Conservation (phyloP, 2,113 vertebrate genomes). For the Poeciliopsis prolifica region DNA sequence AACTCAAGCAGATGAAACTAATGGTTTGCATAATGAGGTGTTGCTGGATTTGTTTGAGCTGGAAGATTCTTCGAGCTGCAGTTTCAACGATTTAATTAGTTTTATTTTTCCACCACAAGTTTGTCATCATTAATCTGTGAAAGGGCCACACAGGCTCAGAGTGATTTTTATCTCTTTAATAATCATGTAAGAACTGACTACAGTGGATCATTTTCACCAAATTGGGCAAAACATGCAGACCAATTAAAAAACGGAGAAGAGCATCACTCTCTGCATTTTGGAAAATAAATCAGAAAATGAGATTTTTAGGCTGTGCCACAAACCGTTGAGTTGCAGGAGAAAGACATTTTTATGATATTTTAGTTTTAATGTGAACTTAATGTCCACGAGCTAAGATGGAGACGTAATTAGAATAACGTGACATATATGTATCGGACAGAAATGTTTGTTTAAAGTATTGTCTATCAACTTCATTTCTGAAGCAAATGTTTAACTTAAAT, state of each 20-base stretch:
- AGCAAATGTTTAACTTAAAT: background rate
- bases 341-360: background rate
- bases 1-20: background rate
- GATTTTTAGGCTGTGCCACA: background rate
- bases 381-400: background rate
- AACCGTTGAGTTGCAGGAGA: background rate
- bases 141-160: conserved; percentile 4
- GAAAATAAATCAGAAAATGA: conserved; percentile 1
- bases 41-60: background rate
- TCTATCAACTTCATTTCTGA: conserved; percentile 10
- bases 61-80: background rate
- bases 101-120: background rate
- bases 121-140: conserved; percentile 6
- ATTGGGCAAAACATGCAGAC: conserved; percentile 4
- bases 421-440: background rate
- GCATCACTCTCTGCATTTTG: background rate
- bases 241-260: background rate
- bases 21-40: background rate
- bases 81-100: background rate
- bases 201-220: conserved; percentile 13
- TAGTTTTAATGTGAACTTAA: background rate
- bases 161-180: conserved; percentile 2
- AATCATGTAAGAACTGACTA: conserved; percentile 5
- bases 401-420: background rate
- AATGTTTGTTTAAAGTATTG: background rate